Evolutionary conservation across 1,140 invertebrate species (phyloP).

Genomic region (Drosophila azteca): DNA sequence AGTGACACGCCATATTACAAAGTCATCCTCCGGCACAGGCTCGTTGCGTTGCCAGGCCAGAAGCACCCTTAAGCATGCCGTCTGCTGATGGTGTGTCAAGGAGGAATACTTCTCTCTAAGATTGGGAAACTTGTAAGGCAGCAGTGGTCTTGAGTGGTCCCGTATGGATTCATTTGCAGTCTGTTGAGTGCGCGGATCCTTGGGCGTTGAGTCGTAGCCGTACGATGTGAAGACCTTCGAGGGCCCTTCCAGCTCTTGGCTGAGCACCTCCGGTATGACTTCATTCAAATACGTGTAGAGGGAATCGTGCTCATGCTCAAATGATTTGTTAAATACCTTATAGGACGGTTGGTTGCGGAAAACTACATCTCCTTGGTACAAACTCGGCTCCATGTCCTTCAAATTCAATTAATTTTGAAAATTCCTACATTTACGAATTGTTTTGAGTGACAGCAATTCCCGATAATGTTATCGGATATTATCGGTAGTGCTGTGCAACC

Average conservation of each 20-base stretch:
- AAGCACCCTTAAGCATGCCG: slow-evolving; percentile 55
- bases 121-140: slow-evolving; percentile 40
- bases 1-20: slow-evolving; percentile 44
- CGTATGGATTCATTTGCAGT: neutral
- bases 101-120: slow-evolving; percentile 20
- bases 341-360: slow-evolving; percentile 62
- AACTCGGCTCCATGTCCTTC: slow-evolving; percentile 23
- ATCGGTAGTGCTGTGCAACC: slow-evolving; percentile 4
- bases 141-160: slow-evolving; percentile 24
- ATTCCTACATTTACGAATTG: neutral
- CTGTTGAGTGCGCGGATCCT: slow-evolving; percentile 56
- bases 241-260: slow-evolving; percentile 25
- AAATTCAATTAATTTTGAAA: neutral
- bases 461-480: neutral
- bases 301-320: slow-evolving; percentile 47
- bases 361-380: slow-evolving; percentile 31
- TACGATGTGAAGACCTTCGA: slow-evolving; percentile 45
- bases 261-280: slow-evolving; percentile 39
- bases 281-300: slow-evolving; percentile 58
- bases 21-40: slow-evolving; percentile 31
- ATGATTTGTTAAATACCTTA: slow-evolving; percentile 53
- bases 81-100: slow-evolving; percentile 38
- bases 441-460: neutral
- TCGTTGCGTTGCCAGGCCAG: slow-evolving; percentile 38
- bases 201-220: neutral